phyloP scores from a whole-genome alignment of 2,797 vertebrate species.

The Microchirus variegatus region DNA sequence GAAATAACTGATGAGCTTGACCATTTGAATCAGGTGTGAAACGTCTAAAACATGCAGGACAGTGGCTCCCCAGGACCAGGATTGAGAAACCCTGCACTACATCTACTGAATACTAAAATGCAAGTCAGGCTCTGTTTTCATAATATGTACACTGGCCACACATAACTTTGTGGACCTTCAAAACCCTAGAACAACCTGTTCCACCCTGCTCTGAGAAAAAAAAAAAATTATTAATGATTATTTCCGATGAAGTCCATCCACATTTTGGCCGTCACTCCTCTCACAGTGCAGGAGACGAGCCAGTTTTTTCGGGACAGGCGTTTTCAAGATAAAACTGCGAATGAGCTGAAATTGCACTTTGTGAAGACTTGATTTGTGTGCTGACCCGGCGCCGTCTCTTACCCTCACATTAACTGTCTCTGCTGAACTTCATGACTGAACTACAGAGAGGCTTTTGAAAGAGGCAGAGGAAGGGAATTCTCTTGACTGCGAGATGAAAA shows the following conservation, averaged over 20 bases:
- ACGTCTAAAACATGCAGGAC: too few species aligned
- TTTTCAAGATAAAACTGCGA: constrained; percentile 65
- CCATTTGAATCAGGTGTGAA: too few species aligned
- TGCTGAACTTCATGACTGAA: constrained; percentile 43
- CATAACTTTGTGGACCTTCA: constrained; percentile 36
- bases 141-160: constrained; percentile 3
- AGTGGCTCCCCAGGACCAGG: too few species aligned
- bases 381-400: constrained; percentile 66
- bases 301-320: constrained; percentile 15
- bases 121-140: constrained; percentile 5
- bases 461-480: constrained; percentile 51
- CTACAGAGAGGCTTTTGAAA: constrained; percentile 59
- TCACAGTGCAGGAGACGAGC: constrained; percentile 48
- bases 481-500: constrained; percentile 38
- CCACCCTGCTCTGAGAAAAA: constrained; percentile 30
- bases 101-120: constrained; percentile 22
- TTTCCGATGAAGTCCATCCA: constrained; percentile 45
- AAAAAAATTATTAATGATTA: constrained; percentile 41
- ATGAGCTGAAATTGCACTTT: constrained; percentile 69
- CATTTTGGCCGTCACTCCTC: constrained; percentile 48
- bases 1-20: too few species aligned
- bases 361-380: constrained; percentile 65
- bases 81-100: too few species aligned
- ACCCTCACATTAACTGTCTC: constrained; percentile 50
- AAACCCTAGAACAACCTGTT: constrained; percentile 37